A percentile compares a stretch with the other conserved stretches of the same genome.
Evolutionary conservation across 2,797 vertebrate genomes (phyloP).

Genomic region (Serranus cabrilla): DNA sequence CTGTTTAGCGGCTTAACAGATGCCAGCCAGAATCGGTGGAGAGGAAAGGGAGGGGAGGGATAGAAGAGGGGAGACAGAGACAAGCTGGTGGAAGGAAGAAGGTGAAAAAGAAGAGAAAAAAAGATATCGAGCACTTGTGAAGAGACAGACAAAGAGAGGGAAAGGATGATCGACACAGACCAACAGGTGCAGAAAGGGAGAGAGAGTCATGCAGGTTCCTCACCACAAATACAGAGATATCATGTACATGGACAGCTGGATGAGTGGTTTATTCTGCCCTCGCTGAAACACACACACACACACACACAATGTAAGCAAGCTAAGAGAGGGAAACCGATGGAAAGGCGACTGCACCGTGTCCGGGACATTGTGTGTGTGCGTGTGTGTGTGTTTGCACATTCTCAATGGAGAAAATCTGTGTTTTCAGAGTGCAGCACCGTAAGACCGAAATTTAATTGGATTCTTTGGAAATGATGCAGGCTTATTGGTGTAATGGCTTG

Average conservation of each 20-base stretch:
- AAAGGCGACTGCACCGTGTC: conserved; percentile 21
- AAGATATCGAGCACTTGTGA: conserved; percentile 64
- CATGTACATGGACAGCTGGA: conserved; percentile 61
- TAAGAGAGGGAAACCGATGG: conserved; percentile 35
- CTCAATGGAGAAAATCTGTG: conserved; percentile 75
- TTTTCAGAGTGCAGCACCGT: conserved; percentile 76
- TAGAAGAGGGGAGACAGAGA: conserved; percentile 64
- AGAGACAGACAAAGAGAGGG: conserved; percentile 65
- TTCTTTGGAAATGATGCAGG: conserved; percentile 82
- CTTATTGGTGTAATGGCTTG: conserved; percentile 81
- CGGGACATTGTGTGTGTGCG: conserved; percentile 21
- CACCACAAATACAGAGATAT: conserved; percentile 64
- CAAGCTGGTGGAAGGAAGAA: conserved; percentile 67
- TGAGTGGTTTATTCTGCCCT: conserved; percentile 49
- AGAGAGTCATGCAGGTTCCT: conserved; percentile 58
- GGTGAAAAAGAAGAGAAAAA: conserved; percentile 75
- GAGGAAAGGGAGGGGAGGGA: conserved; percentile 87
- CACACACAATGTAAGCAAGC: conserved; percentile 33
- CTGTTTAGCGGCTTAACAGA: conserved; percentile 84
- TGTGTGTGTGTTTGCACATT: conserved; percentile 70
- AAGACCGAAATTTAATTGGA: conserved; percentile 82
- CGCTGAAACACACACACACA: conserved; percentile 27
- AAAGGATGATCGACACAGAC: conserved; percentile 84
- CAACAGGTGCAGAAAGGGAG: conserved; percentile 49
- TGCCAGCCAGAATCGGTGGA: conserved; percentile 80